Conservation (phyloP, 2,888 invertebrate species). For the Labia minor region DNA sequence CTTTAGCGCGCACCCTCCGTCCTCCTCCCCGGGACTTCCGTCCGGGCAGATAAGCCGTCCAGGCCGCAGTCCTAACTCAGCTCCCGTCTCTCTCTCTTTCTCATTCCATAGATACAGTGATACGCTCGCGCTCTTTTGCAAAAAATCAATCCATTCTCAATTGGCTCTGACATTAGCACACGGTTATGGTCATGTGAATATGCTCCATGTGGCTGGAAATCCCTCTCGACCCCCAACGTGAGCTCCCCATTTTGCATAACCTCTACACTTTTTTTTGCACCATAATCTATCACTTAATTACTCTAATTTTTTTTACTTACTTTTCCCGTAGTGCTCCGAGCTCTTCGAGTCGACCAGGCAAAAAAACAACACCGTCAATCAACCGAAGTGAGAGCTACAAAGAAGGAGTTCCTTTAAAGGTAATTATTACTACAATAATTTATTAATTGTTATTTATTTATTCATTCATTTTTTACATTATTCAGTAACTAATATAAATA, state of each 20-base stretch:
- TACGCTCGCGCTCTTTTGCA: neutral
- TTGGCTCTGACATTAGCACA: too few species aligned
- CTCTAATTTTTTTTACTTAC: neutral
- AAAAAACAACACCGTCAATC: constrained; percentile 33
- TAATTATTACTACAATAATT: constrained; percentile 28
- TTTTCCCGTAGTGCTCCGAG: neutral
- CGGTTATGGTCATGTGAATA: neutral
- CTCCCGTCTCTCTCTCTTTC: too few species aligned
- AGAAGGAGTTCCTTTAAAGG: constrained; percentile 48
- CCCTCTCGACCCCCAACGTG: neutral
- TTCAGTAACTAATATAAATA: too few species aligned
- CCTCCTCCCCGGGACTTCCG: neutral
- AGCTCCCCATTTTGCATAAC: too few species aligned
- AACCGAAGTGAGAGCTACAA: constrained; percentile 65
- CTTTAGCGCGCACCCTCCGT: neutral
- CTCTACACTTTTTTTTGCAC: too few species aligned
- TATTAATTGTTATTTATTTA: too few species aligned
- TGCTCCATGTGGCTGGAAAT: neutral
- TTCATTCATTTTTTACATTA: neutral
- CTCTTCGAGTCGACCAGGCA: constrained; percentile 19
- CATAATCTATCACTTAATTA: neutral
- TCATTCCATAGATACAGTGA: too few species aligned
- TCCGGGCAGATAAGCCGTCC: constrained; percentile 13
- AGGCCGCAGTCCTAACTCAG: neutral
- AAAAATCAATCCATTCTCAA: neutral